Evolutionary conservation across 53 echinoderm and acorn worm genomes (phyloP).

Genomic region (Holothuria scabra): DNA sequence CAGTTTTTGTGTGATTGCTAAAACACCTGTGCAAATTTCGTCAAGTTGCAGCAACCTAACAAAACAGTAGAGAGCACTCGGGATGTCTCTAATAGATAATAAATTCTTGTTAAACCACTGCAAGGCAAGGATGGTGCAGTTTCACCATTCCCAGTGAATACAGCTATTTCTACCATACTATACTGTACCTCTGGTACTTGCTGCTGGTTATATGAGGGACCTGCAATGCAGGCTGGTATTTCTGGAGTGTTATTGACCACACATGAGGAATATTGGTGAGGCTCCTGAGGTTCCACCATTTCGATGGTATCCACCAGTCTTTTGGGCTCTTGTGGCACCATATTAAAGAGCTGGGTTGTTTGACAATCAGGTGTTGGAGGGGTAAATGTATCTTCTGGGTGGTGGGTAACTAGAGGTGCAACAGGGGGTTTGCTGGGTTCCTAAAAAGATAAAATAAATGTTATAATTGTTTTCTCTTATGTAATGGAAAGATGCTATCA

Average conservation of each 20-base stretch:
- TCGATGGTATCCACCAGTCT: conserved; percentile 3
- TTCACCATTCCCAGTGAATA: too few species aligned
- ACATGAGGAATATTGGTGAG: neutral
- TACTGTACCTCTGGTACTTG: neutral
- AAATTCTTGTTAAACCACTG: too few species aligned
- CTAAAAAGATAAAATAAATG: neutral
- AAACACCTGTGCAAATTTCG: too few species aligned
- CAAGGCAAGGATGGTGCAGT: too few species aligned
- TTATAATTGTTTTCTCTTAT: too few species aligned
- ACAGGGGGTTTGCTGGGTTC: conserved; percentile 17
- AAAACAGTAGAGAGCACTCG: too few species aligned
- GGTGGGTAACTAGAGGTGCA: neutral
- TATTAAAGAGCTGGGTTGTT: conserved; percentile 9
- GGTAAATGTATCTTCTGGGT: conserved; percentile 1
- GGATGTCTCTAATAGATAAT: too few species aligned
- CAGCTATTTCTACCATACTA: too few species aligned
- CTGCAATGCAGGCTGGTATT: conserved; percentile 1
- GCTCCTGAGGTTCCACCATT: conserved; percentile 8
- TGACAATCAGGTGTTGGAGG: conserved; percentile 41
- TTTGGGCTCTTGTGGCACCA: conserved; percentile 17
- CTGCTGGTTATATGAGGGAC: neutral
- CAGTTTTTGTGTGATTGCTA: too few species aligned
- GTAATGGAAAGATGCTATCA: too few species aligned
- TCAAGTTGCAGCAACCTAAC: too few species aligned
- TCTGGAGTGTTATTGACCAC: conserved; percentile 29